Conservation (phyloP, 2,113 vertebrate genomes). For the Podocnemis expansa region DNA sequence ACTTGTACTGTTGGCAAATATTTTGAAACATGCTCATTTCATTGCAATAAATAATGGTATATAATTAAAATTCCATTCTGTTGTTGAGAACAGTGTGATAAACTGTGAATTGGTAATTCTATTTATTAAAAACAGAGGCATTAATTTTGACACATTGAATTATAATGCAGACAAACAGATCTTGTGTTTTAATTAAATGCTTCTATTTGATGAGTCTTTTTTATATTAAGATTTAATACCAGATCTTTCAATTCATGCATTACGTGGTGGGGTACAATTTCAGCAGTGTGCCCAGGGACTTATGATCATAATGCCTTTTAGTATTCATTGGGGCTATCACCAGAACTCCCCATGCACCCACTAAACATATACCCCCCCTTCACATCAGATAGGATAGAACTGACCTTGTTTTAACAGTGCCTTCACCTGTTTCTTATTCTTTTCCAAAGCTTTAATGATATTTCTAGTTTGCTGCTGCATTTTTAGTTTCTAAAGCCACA, state of each 20-base stretch:
- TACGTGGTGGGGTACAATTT: neutral
- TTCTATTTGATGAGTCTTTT: constrained; percentile 70
- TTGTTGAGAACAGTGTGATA: constrained; percentile 71
- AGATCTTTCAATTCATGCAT: neutral
- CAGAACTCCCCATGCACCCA: neutral
- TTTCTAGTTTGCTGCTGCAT: neutral
- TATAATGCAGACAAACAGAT: constrained; percentile 77
- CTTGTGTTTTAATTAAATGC: constrained; percentile 80
- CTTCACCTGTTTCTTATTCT: constrained; percentile 23
- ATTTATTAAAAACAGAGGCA: constrained; percentile 82
- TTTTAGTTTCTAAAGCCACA: constrained; percentile 74
- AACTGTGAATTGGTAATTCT: constrained; percentile 78
- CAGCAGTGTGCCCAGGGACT: neutral
- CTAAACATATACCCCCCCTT: fast-evolving
- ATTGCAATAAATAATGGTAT: constrained; percentile 70
- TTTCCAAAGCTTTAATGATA: neutral
- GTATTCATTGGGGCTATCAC: neutral
- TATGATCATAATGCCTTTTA: neutral
- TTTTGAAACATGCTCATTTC: neutral
- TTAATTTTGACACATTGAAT: constrained; percentile 80
- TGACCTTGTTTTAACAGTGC: neutral
- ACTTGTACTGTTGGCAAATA: constrained; percentile 46
- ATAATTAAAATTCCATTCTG: constrained; percentile 77
- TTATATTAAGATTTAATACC: constrained; percentile 70
- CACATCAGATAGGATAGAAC: neutral